Evolutionary conservation across 2,113 vertebrate species (phyloP).

Genomic region (Gymnarchus niloticus): DNA sequence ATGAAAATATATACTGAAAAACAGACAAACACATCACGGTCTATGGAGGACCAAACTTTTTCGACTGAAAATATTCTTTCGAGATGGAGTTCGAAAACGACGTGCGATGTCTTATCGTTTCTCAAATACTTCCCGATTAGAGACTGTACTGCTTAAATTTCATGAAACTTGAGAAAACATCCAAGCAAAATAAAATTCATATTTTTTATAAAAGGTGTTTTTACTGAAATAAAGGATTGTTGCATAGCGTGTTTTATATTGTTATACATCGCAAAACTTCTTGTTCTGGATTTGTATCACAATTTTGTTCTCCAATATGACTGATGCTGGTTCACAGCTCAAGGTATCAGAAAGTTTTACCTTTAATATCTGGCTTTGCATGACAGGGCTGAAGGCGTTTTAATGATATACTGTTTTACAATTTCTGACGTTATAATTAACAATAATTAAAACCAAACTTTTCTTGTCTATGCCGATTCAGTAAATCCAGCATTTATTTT

Average conservation of each 20-base stretch:
- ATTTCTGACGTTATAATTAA: background rate
- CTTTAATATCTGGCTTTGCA: too few species aligned
- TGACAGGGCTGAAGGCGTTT: too few species aligned
- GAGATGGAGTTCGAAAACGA: background rate
- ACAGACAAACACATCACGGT: background rate
- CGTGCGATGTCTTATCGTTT: background rate
- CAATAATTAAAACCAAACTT: background rate
- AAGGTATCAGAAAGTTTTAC: too few species aligned
- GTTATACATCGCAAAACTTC: too few species aligned
- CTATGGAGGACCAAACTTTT: background rate
- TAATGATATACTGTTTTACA: background rate
- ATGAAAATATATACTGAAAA: background rate
- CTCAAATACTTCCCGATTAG: background rate
- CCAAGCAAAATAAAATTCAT: too few species aligned
- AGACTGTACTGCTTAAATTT: background rate
- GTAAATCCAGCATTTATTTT: background rate
- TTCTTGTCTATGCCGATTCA: background rate
- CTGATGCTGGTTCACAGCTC: too few species aligned
- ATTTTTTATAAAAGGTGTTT: background rate
- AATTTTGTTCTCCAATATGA: too few species aligned
- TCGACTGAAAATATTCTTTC: background rate
- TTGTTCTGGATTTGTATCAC: too few species aligned
- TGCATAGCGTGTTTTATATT: background rate
- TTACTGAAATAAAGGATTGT: background rate
- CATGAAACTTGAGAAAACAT: too few species aligned